These are phyloP conservation scores for Zaprionus ornatus DNA, from an alignment of 1,140 invertebrate species.

Conservation along the genomic window DNA sequence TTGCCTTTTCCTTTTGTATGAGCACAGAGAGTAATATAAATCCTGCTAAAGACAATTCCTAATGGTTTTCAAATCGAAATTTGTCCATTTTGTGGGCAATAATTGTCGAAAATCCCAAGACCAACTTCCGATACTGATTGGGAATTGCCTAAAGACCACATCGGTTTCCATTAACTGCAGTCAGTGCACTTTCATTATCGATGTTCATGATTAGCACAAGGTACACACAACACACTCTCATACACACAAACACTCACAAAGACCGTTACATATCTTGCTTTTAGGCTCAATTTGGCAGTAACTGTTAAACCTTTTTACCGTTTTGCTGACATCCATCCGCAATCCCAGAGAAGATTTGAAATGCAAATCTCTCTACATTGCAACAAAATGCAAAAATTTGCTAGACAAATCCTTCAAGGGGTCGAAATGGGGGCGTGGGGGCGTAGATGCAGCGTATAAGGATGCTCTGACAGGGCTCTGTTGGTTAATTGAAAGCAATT, in stretches of 20 bases:
- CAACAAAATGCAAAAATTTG: slow-evolving; percentile 28
- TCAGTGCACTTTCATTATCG: background rate
- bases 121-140: background rate
- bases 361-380: slow-evolving; percentile 26
- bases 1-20: background rate
- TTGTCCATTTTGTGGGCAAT: background rate
- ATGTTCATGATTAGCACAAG: background rate
- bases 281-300: slow-evolving; percentile 24
- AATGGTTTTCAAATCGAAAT: background rate
- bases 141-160: background rate
- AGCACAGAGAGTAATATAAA: background rate
- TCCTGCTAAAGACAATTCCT: background rate
- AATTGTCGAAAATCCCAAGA: background rate
- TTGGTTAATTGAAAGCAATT: slow-evolving; percentile 59
- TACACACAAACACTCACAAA: background rate
- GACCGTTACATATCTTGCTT: background rate
- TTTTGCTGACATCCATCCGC: slow-evolving; percentile 12
- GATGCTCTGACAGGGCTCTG: slow-evolving; percentile 9
- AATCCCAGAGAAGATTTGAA: slow-evolving; percentile 10
- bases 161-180: slow-evolving; percentile 7
- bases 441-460: background rate
- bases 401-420: background rate
- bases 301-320: slow-evolving; percentile 32
- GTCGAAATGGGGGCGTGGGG: background rate
- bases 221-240: background rate